These are phyloP conservation scores for Pollenia labialis DNA, from an alignment of 2,888 invertebrate genomes.

Conservation along the genomic window DNA sequence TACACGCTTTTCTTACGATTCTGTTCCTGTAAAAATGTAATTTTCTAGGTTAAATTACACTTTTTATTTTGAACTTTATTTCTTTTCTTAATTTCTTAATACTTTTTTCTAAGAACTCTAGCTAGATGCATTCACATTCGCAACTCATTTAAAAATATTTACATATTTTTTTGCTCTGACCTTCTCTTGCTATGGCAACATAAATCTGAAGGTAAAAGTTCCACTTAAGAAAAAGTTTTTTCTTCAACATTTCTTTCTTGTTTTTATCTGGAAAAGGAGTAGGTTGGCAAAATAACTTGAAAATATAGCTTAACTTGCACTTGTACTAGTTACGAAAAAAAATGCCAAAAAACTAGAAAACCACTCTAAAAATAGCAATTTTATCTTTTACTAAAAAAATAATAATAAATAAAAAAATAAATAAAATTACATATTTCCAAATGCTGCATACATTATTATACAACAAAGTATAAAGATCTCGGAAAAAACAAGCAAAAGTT, in stretches of 20 bases:
- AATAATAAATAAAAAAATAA: not conserved
- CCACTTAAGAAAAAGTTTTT: slow-evolving; percentile 13
- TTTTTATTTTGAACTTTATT: not conserved
- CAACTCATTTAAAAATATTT: slow-evolving; percentile 5
- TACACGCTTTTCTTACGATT: too few species aligned
- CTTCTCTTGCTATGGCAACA: slow-evolving; percentile 19
- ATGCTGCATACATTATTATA: slow-evolving; percentile 40
- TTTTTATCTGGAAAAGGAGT: not conserved
- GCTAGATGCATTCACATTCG: not conserved
- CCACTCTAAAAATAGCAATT: slow-evolving; percentile 28
- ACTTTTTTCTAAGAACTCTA: not conserved
- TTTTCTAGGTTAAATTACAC: not conserved
- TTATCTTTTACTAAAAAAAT: not conserved
- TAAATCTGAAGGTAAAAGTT: slow-evolving; percentile 45
- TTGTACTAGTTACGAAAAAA: slow-evolving; percentile 50
- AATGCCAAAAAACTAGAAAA: slow-evolving; percentile 31
- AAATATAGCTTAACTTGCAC: slow-evolving; percentile 59
- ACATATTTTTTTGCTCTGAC: not conserved
- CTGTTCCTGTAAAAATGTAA: too few species aligned
- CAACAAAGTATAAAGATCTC: not conserved
- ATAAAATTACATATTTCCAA: slow-evolving; percentile 40
- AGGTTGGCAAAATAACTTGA: slow-evolving; percentile 17
- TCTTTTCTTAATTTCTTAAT: not conserved
- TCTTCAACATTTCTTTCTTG: not conserved
- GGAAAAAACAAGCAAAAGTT: too few species aligned